A percentile compares a stretch with the other conserved stretches of the same genome.
phyloP scores from a whole-genome alignment of 2,888 invertebrate genomes.

The Zygothrica quintamaculata region DNA sequence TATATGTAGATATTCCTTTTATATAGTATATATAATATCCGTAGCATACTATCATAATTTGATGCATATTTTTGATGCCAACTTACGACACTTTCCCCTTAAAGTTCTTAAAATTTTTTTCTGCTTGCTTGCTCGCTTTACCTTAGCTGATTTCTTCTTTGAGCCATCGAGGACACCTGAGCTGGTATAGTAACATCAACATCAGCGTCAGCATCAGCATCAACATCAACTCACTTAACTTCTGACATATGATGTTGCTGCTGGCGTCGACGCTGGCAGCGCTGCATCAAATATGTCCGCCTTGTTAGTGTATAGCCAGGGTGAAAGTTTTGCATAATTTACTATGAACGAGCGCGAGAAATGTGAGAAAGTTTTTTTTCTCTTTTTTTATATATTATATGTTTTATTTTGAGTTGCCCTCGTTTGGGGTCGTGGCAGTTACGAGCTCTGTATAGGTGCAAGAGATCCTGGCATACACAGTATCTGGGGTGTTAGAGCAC shows the following conservation, averaged over 20 bases:
- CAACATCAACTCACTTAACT: conserved; percentile 62
- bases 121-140: conserved; percentile 10
- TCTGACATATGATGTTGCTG: conserved; percentile 56
- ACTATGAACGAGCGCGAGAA: conserved; percentile 53
- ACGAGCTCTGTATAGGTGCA: background rate
- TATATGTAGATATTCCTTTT: no score
- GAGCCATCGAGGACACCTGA: conserved; percentile 31
- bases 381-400: conserved; percentile 8
- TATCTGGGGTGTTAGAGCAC: conserved; percentile 9
- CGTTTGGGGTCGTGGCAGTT: conserved; percentile 28
- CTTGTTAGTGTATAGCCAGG: conserved; percentile 54
- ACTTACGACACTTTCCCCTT: conserved; percentile 41
- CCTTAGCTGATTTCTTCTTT: conserved; percentile 34
- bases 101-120: conserved; percentile 19
- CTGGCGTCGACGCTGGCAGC: conserved; percentile 23
- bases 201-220: no score
- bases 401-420: conserved; percentile 19
- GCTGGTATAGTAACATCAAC: conserved; percentile 37
- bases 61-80: conserved; percentile 44
- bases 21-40: conserved; percentile 9
- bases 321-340: conserved; percentile 72
- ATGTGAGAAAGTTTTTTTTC: conserved; percentile 52
- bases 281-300: conserved; percentile 46
- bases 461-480: no score
- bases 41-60: conserved; percentile 12